Evolutionary conservation across 2,113 vertebrate genomes (phyloP), one percentile per base, ranked within the genome.

Genomic region (Cacatua alba): DNA sequence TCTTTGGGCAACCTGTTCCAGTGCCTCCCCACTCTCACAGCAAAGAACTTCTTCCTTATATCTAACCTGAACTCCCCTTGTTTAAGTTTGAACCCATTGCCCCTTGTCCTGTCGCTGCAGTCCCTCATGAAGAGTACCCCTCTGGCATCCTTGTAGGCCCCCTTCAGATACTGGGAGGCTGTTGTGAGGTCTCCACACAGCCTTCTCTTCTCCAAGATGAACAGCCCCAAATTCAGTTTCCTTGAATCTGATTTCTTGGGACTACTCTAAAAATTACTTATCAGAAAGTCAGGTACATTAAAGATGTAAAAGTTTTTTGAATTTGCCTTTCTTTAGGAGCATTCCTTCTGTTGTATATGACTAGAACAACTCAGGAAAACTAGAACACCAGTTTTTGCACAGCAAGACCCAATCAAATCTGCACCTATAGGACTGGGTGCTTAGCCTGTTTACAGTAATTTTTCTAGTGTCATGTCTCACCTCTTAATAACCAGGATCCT

Each of bases 361-460:
- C 35, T 43, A 84, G 31, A 89, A 62, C 17, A 83, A 67, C 37
- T 53, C 62, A n/a, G 69, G 10, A 75, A 71, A 87, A 51, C n/a
- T n/a, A 25, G 17, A 80, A 37, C 18, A 60, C 28, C 25, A 37
- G 10, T 31, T 59, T n/a, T 39, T 77, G 44, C 43, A 33, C 19
- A 52, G 1, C 9, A 75, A 55, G 20, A 77, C 7, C 44, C 6
- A 72, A 71, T 21, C 65, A 88, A 53, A 80, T 43, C 51, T 65
- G 51, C 46, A 60, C 4, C 12, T 64, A 25, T 1, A 46, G 55
- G 7, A 77, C 0, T 75, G 17, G 14, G 39, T 10, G 1, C 16
- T 67, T 53, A 17, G 35, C 46, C 49, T 43, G 28, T 41, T 70
- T 29, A 17, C n/a, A 85, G 16, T 9, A 16, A 17, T 33, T 78